Evolutionary conservation across 2,113 vertebrate genomes (phyloP).

Genomic region (Nothocercus julius): DNA sequence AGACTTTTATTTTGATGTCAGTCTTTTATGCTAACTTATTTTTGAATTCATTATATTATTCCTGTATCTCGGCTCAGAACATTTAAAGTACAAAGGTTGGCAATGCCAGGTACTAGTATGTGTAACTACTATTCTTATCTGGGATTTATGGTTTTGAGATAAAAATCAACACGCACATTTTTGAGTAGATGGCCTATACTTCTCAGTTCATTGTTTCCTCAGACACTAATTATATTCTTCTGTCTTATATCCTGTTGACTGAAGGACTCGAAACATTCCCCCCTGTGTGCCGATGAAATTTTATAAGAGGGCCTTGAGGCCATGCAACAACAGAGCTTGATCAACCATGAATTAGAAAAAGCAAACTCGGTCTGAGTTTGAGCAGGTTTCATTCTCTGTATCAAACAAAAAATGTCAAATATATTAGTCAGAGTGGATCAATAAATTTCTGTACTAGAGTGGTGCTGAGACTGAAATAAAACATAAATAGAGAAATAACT

Average conservation of each 20-base stretch:
- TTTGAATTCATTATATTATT: not conserved
- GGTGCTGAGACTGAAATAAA: not conserved
- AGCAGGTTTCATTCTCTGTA: not conserved
- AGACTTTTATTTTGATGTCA: not conserved
- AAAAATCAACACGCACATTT: not conserved
- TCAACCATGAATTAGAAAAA: not conserved
- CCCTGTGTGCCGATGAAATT: not conserved
- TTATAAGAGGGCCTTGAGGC: not conserved
- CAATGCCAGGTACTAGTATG: accelerated
- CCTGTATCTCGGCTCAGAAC: not conserved
- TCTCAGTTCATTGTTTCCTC: not conserved
- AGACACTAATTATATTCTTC: not conserved
- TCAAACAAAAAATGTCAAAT: not conserved
- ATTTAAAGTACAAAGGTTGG: not conserved
- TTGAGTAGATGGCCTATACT: not conserved
- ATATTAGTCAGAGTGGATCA: not conserved
- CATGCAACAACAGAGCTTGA: not conserved
- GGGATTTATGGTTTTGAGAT: not conserved
- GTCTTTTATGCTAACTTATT: not conserved
- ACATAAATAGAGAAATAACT: not conserved
- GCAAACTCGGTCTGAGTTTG: not conserved
- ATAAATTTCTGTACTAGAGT: not conserved
- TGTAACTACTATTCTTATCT: not conserved
- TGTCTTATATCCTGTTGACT: not conserved
- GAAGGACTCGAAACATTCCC: not conserved